Evolutionary conservation across 2,888 invertebrate species (phyloP), one percentile per base, ranked within the genome.

Genomic region (Mellilla xanthometata): DNA sequence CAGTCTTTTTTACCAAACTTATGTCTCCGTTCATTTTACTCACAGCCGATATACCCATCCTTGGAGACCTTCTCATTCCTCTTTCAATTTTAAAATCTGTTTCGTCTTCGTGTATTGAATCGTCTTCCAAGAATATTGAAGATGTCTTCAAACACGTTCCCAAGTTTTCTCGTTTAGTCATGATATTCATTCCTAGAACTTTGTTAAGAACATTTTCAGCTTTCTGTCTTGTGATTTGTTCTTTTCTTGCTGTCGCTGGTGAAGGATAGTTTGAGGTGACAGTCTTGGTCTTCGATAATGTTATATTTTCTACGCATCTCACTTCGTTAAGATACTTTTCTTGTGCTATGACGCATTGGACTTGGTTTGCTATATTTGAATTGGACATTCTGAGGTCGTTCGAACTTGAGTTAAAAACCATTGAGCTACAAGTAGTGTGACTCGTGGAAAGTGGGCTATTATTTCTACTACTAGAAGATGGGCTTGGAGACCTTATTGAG

Each of bases 291-390:
- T 83, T 90, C 1, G 85, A 76, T 52, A 90, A 63, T n/a, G 82
- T 83, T 39, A 90, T 84, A 54, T 71, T 90, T 72, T 90, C 89
- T 2, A 86, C 90, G 58, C 88, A 90, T 64, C 83, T 88, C 0
- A 90, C 73, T 75, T 90, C 90, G 49, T 87, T 90, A 28, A 90
- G 71, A 60, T 85, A 89, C 61, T 87, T 90, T 45, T 90, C 90
- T 80, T 90, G 90, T 44, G 90, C 90, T 72, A 90, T 90, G 15
- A 90, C 90, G 53, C 87, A 90, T 63, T 90, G 90, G 4, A 90
- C 87, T 66, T 82, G 83, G 59, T 89, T 88, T 35, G 84, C 72
- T 39, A 85, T 87, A 50, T 87, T 89, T 15, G 90, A 89, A 65
- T 76, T 89, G 13, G 89, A 89, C 74, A 82, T 90, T 67, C 86